Base-by-base conservation (phyloP, 1,140 invertebrate genomes). In the Drosophila pseudoananassae region DNA sequence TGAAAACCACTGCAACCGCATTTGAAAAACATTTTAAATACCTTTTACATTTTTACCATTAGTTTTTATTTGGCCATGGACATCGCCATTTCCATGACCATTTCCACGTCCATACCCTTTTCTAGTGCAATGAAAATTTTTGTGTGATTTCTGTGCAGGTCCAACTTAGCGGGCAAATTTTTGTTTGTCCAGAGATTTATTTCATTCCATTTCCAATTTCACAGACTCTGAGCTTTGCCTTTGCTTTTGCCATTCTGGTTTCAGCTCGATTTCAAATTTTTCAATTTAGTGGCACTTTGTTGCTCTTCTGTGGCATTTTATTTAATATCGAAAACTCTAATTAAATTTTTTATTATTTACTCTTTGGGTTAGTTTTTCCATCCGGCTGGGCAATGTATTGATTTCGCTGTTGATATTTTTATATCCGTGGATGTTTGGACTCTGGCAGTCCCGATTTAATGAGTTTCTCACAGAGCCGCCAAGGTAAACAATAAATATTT, bases 11-110 rank as follows among this genome's bases (percentile, higher is more conserved):
- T 77, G 64, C 73, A 66, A 87, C 81, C 81, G 47, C 81, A 85
- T 87, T 84, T 64, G 71, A 76, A 71, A 85, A 85, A 85, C 77
- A 87, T 85, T 85, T 85, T 78, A 85, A 85, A 85, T 85, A 87
- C 82, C 82, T 85, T 87, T 85, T 81, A 81, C 73, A 87, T 85
- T 87, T 87, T 87, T 70, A 71, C 46, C 63, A 85, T 85, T 80
- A 76, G 76, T 76, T 83, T 83, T 71, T 63, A 78, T 83, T 83
- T 83, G 70, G 27, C 38, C 25, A 50, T 36, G 12, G 33, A 10
- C 9, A 27, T 5, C 6, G 25, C 33, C 9, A 14, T 43, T 43
- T 14, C 15, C 17, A 36, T 27, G 33, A 33, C 23, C 14, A n/a
- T 27, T 69, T 51, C 9, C 17, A 31, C 9, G 3, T 9, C 17